Percentiles rank a stretch among this genome's conserved stretches.
Evolutionary conservation across 2,797 vertebrate species (phyloP).

Genomic region (Phataginus tricuspis): DNA sequence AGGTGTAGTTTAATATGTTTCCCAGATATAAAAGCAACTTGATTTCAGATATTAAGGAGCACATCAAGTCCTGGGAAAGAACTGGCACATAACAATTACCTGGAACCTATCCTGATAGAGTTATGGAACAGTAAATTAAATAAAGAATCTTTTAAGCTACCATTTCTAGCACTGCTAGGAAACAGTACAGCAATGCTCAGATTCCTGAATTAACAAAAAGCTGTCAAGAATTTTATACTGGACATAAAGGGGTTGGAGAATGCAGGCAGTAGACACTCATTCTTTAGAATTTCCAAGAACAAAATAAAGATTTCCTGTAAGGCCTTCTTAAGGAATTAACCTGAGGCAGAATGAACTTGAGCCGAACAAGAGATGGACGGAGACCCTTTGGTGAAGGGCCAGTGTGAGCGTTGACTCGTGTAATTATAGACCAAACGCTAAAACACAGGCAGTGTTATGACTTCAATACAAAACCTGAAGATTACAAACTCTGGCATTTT

Average conservation of each 20-base stretch:
- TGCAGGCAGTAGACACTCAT: background rate
- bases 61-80: background rate
- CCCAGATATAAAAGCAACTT: background rate
- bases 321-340: background rate
- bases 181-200: background rate
- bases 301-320: background rate
- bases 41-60: slow-evolving; percentile 27
- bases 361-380: background rate
- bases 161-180: background rate
- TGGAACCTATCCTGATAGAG: slow-evolving; percentile 15
- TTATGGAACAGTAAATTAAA: background rate
- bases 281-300: background rate
- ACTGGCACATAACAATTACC: background rate
- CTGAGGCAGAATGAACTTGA: background rate
- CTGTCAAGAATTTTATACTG: background rate
- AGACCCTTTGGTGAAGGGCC: background rate
- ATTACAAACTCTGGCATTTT: background rate
- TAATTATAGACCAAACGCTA: background rate
- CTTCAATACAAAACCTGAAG: background rate
- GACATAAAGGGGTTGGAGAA: background rate
- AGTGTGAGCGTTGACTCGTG: background rate
- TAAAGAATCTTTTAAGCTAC: background rate
- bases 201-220: background rate
- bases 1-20: background rate
- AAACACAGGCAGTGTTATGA: background rate